A percentile compares a stretch with the other conserved stretches of the same genome.
Conservation (phyloP, 2,797 vertebrate genomes). For the Eulemur coronatus region DNA sequence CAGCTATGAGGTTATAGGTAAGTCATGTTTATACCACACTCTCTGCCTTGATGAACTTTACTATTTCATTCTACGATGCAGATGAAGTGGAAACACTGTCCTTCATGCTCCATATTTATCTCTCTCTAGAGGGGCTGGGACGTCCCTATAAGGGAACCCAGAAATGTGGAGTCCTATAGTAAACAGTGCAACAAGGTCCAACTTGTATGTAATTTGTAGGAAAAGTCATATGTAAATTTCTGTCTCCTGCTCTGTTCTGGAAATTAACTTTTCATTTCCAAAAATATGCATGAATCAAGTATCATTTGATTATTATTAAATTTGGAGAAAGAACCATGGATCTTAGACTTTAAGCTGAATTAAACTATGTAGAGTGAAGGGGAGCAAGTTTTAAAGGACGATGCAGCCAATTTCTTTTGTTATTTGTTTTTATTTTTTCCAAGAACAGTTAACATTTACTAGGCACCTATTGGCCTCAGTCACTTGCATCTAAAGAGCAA, state of each 20-base stretch:
- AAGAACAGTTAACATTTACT: constrained; percentile 81
- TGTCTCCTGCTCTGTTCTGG: neutral
- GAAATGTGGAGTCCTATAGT: constrained; percentile 57
- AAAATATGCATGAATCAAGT: neutral
- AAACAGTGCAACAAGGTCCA: constrained; percentile 55
- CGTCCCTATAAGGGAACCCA: constrained; percentile 63
- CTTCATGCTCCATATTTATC: neutral
- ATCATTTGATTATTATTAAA: neutral
- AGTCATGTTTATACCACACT: constrained; percentile 49
- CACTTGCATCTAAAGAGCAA: constrained; percentile 79
- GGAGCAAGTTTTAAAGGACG: constrained; percentile 76
- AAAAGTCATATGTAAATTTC: neutral
- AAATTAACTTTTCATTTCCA: constrained; percentile 49
- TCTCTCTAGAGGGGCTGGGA: neutral
- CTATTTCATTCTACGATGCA: constrained; percentile 34
- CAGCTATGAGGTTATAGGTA: constrained; percentile 55
- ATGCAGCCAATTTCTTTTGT: constrained; percentile 76
- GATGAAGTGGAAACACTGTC: constrained; percentile 13
- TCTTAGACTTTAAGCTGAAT: constrained; percentile 51
- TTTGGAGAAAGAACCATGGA: constrained; percentile 12
- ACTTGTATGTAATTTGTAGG: constrained; percentile 31
- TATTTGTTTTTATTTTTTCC: constrained; percentile 78
- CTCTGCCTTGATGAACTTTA: constrained; percentile 50
- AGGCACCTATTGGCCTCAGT: constrained; percentile 78
- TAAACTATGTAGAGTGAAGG: constrained; percentile 54